These are phyloP conservation scores for Corydoras maculifer DNA, from an alignment of 2,113 vertebrate genomes.

Conservation along the genomic window DNA sequence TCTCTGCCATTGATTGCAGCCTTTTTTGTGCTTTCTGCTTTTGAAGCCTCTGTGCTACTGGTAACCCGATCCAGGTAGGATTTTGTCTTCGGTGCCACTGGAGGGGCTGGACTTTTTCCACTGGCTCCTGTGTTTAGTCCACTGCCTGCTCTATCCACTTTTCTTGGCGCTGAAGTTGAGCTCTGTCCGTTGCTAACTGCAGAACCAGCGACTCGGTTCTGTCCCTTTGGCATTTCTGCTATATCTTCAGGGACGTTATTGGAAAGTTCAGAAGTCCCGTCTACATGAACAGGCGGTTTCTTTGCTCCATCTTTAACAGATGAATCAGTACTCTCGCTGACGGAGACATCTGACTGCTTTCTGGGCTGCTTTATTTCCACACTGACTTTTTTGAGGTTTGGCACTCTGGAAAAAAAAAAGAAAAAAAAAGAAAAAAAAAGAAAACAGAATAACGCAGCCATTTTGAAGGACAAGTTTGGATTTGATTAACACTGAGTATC, in stretches of 20 bases:
- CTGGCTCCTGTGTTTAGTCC: constrained; percentile 21
- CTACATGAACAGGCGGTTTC: constrained; percentile 30
- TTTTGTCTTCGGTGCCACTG: constrained; percentile 47
- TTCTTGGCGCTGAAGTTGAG: constrained; percentile 23
- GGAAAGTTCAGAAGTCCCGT: constrained; percentile 8
- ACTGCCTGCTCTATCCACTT: constrained; percentile 41
- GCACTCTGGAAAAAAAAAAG: constrained; percentile 40
- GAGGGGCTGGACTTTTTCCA: constrained; percentile 42
- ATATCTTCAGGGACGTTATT: constrained; percentile 30
- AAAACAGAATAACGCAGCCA: constrained; percentile 8
- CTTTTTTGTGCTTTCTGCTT: constrained; percentile 37
- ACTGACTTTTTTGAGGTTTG: constrained; percentile 44
- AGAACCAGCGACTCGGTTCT: constrained; percentile 18
- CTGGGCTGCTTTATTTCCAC: constrained; percentile 40
- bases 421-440: not conserved
- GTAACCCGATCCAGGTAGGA: constrained; percentile 47
- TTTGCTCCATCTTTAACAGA: constrained; percentile 3
- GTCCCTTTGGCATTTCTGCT: constrained; percentile 52
- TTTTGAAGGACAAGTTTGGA: constrained; percentile 7
- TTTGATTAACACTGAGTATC: not conserved
- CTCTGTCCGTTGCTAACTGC: constrained; percentile 30
- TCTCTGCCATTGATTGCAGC: constrained; percentile 35
- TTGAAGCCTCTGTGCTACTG: constrained; percentile 38
- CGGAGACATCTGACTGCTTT: constrained; percentile 6
- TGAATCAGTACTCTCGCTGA: constrained; percentile 27